Evolutionary conservation across 2,797 vertebrate genomes (phyloP), one percentile per base, ranked within the genome.

Genomic region (Streptopelia turtur): DNA sequence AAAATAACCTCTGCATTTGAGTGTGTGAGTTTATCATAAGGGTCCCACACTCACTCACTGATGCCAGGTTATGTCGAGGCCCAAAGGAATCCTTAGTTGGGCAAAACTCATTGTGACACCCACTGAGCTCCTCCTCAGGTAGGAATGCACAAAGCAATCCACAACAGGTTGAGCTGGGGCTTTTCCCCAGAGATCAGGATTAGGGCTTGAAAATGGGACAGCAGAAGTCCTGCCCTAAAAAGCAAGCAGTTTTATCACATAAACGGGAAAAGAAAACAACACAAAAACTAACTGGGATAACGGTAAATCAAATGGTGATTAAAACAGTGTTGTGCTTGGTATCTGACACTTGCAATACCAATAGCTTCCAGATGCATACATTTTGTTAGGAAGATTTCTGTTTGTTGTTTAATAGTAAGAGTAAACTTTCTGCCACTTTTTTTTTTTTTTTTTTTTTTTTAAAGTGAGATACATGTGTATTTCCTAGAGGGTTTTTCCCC

Each of bases 1-100:
- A 70, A 52, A 87, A 81, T 31, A 31, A 64, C 17, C 23, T 70
- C 59, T 56, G 16, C 23, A 6, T n/a, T 9, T 9, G 13, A 66
- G 8, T 2, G 0, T 1, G 0, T 8, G 33, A 4, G 5, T 41
- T 82, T 74, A 22, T 70, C 16, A 33, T 1, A 24, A 17, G 14
- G 7, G 17, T 31, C 55, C 23, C 37, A 52, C 30, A 43, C 3
- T 6, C 5, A 41, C 5, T 5, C 6, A 47, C 15, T 1, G 0
- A 8, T 1, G 2, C 23, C 24, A 25, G 16, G 12, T 68, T 43
- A 28, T 13, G 4, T 4, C 15, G 27, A 64, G 24, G 23, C 60
- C 7, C 3, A 68, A 87, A 53, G 5, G 0, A 53, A 53, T 20
- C 43, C 31, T 77, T 39, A 63, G 22, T 28, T 23, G 41, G 22